Evolutionary conservation across 2,113 vertebrate genomes (phyloP).

Genomic region (Pyrgilauda ruficollis): DNA sequence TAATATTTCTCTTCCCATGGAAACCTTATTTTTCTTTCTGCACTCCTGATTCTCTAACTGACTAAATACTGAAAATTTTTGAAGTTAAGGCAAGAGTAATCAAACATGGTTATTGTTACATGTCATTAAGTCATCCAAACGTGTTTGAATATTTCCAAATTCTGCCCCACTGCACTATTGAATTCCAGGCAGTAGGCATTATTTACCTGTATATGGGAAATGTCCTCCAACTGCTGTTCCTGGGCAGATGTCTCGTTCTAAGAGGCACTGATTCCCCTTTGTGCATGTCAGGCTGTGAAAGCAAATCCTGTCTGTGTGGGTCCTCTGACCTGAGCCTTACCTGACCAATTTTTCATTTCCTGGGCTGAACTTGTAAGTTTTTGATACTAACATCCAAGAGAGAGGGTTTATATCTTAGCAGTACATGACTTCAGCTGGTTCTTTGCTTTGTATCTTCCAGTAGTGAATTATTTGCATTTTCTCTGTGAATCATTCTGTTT

Average conservation of each 20-base stretch:
- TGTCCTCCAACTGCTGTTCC: neutral
- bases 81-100: neutral
- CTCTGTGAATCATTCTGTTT: neutral
- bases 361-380: neutral
- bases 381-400: neutral
- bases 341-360: neutral
- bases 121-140: neutral
- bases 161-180: neutral
- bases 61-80: neutral
- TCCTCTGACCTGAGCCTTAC: neutral
- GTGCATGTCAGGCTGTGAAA: neutral
- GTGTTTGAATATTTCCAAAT: neutral
- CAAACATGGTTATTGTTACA: neutral
- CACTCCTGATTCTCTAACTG: neutral
- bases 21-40: neutral
- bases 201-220: neutral
- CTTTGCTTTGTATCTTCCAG: neutral
- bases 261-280: neutral
- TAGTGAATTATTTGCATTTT: neutral
- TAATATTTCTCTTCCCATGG: constrained; percentile 13
- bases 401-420: neutral
- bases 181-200: neutral
- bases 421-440: neutral
- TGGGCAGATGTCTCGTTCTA: neutral
- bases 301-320: neutral